Percentiles rank a stretch among this genome's conserved stretches.
Evolutionary conservation across 2,888 invertebrate species (phyloP).

Genomic region (Xylota segnis): DNA sequence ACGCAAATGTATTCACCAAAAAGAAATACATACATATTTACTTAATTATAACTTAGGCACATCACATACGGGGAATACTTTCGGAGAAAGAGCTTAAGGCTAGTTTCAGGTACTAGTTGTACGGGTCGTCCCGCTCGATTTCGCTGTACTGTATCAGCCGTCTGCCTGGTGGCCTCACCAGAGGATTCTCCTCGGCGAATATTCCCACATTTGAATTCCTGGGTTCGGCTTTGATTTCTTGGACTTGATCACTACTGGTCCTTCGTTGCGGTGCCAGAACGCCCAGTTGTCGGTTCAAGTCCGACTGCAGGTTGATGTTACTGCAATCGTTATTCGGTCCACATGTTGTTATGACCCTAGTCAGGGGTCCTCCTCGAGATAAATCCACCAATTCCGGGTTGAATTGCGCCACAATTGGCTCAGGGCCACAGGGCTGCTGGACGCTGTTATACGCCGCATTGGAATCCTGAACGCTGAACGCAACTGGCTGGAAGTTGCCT

Average conservation of each 20-base stretch:
- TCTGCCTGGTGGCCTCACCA: constrained; percentile 21
- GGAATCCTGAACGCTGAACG: constrained; percentile 14
- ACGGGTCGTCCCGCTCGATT: constrained; percentile 27
- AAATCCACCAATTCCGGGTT: constrained; percentile 34
- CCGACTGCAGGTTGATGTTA: constrained; percentile 39
- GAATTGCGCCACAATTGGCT: constrained; percentile 60
- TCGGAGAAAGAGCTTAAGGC: background rate
- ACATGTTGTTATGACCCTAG: constrained; percentile 52
- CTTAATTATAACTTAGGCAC: constrained; percentile 2
- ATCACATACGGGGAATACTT: constrained; percentile 4
- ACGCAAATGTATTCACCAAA: background rate
- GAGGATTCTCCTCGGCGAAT: background rate
- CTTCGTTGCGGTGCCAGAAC: background rate
- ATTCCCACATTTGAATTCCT: background rate
- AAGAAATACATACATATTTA: constrained; percentile 11
- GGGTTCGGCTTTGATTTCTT: background rate
- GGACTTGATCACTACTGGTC: background rate
- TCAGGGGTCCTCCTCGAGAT: constrained; percentile 33
- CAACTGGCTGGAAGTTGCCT: constrained; percentile 5
- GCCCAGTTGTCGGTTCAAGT: constrained; percentile 25
- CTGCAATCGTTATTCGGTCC: constrained; percentile 54
- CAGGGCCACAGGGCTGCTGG: constrained; percentile 25
- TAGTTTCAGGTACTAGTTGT: constrained; percentile 9
- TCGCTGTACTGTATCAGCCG: constrained; percentile 44
- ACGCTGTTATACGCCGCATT: background rate